phyloP scores from a whole-genome alignment of 2,113 vertebrate genomes.

The Ploceus nigricollis region DNA sequence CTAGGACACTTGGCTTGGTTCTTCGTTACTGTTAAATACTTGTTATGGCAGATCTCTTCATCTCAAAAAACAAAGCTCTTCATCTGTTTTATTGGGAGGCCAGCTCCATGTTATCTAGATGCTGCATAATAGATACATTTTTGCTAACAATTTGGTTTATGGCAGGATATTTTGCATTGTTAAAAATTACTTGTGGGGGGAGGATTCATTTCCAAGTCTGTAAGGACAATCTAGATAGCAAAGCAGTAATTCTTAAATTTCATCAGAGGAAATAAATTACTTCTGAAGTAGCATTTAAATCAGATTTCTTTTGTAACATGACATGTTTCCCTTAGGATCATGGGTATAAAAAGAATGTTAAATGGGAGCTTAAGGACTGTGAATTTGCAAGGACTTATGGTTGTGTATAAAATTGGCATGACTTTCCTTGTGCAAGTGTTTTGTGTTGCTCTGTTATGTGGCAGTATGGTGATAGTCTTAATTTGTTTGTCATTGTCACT shows the following conservation, averaged over 20 bases:
- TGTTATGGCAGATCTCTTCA: not conserved
- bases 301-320: not conserved
- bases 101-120: not conserved
- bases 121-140: not conserved
- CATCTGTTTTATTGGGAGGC: not conserved
- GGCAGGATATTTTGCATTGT: not conserved
- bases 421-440: not conserved
- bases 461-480: not conserved
- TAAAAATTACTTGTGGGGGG: not conserved
- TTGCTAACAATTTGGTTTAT: not conserved
- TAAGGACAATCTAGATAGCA: not conserved
- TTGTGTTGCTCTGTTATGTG: not conserved
- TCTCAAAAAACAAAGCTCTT: not conserved
- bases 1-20: not conserved
- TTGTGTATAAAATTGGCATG: not conserved
- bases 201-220: not conserved
- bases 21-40: not conserved
- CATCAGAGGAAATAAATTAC: not conserved
- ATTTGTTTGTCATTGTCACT: not conserved
- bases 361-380: not conserved
- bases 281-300: not conserved
- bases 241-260: not conserved
- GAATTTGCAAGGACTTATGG: not conserved
- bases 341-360: not conserved
- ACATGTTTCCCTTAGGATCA: fast-evolving